Conservation (phyloP, 2,797 vertebrate species). For the Percopsis omiscomaycus region DNA sequence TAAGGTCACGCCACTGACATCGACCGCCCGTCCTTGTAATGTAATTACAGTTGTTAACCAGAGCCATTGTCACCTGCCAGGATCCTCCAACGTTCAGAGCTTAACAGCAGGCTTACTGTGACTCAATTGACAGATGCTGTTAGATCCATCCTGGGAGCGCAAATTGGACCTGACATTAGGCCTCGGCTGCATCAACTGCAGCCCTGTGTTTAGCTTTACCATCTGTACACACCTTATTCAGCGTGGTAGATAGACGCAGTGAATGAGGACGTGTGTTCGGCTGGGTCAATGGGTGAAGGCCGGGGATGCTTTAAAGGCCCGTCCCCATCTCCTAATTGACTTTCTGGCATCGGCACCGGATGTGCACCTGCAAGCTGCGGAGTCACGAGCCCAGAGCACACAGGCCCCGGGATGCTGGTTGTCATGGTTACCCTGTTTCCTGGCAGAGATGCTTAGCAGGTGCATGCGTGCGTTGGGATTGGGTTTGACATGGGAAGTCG, state of each 20-base stretch:
- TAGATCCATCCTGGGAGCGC: slow-evolving; percentile 37
- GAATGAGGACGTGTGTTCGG: slow-evolving; percentile 70
- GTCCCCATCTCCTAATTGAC: slow-evolving; percentile 76
- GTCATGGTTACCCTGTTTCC: slow-evolving; percentile 74
- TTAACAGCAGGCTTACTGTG: slow-evolving; percentile 41
- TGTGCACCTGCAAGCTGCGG: slow-evolving; percentile 79
- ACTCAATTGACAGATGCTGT: slow-evolving; percentile 42
- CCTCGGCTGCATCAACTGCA: slow-evolving; percentile 44
- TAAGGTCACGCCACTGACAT: slow-evolving; percentile 19
- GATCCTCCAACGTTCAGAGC: slow-evolving; percentile 38
- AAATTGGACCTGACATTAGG: slow-evolving; percentile 36
- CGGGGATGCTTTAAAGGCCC: slow-evolving; percentile 65
- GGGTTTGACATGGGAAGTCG: slow-evolving; percentile 75
- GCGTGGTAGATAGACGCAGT: slow-evolving; percentile 54
- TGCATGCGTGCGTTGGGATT: slow-evolving; percentile 73
- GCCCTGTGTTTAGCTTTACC: slow-evolving; percentile 46
- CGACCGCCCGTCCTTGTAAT: slow-evolving; percentile 24
- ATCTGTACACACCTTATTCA: slow-evolving; percentile 42
- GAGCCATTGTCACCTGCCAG: slow-evolving; percentile 47
- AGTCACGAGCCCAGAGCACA: slow-evolving; percentile 72
- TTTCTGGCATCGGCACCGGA: slow-evolving; percentile 75
- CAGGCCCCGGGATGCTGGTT: slow-evolving; percentile 75
- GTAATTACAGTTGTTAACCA: slow-evolving; percentile 55
- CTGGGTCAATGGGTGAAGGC: slow-evolving; percentile 69
- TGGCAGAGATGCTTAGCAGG: slow-evolving; percentile 76